Evolutionary conservation across 2,888 invertebrate genomes (phyloP).

Genomic region (Mimumesa dahlbomi): DNA sequence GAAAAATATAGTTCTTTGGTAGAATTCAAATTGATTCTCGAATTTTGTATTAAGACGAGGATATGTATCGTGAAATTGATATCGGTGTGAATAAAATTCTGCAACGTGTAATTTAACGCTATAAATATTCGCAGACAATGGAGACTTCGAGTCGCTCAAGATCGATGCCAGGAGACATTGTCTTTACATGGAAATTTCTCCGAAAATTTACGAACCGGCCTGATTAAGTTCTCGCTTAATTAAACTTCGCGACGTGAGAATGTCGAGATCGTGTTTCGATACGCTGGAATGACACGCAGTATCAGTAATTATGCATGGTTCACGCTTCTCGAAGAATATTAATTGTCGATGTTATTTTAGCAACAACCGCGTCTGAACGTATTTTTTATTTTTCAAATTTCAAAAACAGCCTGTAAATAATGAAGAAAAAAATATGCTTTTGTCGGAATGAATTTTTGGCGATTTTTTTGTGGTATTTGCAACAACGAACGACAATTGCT

Average conservation of each 20-base stretch:
- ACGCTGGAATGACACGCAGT: slow-evolving; percentile 16
- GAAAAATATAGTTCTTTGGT: too few species aligned
- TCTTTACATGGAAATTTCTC: slow-evolving; percentile 41
- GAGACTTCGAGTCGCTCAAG: slow-evolving; percentile 13
- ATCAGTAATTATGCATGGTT: slow-evolving; percentile 28
- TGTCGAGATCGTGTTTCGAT: slow-evolving; percentile 8
- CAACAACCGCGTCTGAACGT: too few species aligned
- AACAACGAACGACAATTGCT: too few species aligned
- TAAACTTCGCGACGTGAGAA: slow-evolving; percentile 40
- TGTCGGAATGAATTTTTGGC: slow-evolving; percentile 5
- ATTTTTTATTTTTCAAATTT: slow-evolving; percentile 38
- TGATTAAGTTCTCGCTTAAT: slow-evolving; percentile 57
- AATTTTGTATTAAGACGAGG: too few species aligned
- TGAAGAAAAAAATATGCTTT: too few species aligned
- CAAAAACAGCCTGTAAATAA: too few species aligned
- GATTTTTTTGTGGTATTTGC: too few species aligned
- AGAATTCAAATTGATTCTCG: too few species aligned
- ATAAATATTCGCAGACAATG: slow-evolving; percentile 36
- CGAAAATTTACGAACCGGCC: slow-evolving; percentile 40
- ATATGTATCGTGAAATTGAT: neutral
- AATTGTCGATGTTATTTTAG: too few species aligned
- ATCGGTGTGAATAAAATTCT: neutral
- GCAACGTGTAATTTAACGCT: slow-evolving; percentile 8
- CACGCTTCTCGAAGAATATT: slow-evolving; percentile 3
- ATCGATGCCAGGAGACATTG: slow-evolving; percentile 42